These are phyloP conservation scores for Distichodus sexfasciatus DNA, from an alignment of 2,797 vertebrate species.

Conservation along the genomic window DNA sequence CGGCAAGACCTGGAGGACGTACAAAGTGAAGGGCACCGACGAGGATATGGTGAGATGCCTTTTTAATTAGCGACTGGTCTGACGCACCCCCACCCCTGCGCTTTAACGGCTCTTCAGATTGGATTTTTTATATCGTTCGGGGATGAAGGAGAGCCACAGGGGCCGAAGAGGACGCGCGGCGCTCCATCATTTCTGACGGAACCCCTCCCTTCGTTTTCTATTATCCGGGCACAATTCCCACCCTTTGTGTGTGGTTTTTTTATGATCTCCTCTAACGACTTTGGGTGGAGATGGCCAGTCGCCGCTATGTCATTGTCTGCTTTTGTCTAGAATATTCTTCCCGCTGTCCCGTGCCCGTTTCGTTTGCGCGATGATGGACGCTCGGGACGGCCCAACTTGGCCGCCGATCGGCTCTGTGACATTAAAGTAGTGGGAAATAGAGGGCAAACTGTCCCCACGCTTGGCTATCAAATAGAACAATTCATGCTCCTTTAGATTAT, in stretches of 20 bases:
- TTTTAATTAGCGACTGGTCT: slow-evolving; percentile 44
- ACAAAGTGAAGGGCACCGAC: slow-evolving; percentile 92
- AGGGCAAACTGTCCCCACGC: background rate
- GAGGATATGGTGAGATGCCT: slow-evolving; percentile 89
- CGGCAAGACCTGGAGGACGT: slow-evolving; percentile 91
- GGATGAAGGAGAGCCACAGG: slow-evolving; percentile 68
- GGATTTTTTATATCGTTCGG: slow-evolving; percentile 73
- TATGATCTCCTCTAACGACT: slow-evolving; percentile 51
- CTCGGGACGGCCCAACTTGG: background rate
- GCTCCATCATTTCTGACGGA: slow-evolving; percentile 70
- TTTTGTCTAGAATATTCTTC: slow-evolving; percentile 26
- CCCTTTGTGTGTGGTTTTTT: slow-evolving; percentile 15
- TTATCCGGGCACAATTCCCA: slow-evolving; percentile 44
- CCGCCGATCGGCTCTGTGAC: slow-evolving; percentile 10
- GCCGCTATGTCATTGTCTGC: slow-evolving; percentile 18
- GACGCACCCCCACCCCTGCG: slow-evolving; percentile 55
- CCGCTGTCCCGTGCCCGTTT: slow-evolving; percentile 19
- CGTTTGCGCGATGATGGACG: slow-evolving; percentile 31
- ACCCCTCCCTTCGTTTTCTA: slow-evolving; percentile 49
- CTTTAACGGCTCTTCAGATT: slow-evolving; percentile 69
- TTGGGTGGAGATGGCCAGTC: slow-evolving; percentile 11
- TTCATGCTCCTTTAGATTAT: background rate
- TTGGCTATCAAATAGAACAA: background rate
- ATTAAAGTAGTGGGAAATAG: background rate
- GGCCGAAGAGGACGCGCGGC: slow-evolving; percentile 47